These are phyloP conservation scores for Elysia crispata DNA, from an alignment of 2,888 invertebrate species.

Conservation along the genomic window DNA sequence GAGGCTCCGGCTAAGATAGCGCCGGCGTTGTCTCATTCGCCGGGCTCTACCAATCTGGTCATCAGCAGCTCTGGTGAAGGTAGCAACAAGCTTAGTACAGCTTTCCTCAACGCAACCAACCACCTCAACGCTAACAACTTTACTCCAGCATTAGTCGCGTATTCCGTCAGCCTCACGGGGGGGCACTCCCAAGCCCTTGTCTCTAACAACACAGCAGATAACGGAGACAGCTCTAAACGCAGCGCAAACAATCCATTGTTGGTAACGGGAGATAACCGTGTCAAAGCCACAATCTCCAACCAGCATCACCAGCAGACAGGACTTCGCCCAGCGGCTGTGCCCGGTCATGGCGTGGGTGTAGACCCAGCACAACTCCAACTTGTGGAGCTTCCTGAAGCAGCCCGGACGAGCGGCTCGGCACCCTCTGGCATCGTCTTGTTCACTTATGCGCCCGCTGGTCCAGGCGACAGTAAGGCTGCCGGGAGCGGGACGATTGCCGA, in stretches of 20 bases:
- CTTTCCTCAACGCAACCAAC: background rate
- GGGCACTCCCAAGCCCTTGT: background rate
- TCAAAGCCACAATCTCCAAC: background rate
- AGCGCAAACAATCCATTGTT: background rate
- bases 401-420: conserved; percentile 5
- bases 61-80: background rate
- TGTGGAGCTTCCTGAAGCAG: background rate
- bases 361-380: background rate
- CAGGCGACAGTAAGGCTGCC: background rate
- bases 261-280: background rate
- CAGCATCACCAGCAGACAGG: too few species aligned
- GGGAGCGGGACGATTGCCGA: background rate
- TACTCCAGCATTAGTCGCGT: too few species aligned
- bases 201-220: background rate
- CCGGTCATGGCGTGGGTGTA: too few species aligned
- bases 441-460: conserved; percentile 37
- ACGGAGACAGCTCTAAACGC: background rate
- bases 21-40: too few species aligned
- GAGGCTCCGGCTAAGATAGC: too few species aligned
- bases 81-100: background rate
- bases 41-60: background rate
- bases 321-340: too few species aligned
- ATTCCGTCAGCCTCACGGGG: background rate
- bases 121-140: background rate
- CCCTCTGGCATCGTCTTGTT: conserved; percentile 35